These are phyloP conservation scores for Bradypodion pumilum DNA, from an alignment of 2,797 vertebrate species.

Conservation along the genomic window DNA sequence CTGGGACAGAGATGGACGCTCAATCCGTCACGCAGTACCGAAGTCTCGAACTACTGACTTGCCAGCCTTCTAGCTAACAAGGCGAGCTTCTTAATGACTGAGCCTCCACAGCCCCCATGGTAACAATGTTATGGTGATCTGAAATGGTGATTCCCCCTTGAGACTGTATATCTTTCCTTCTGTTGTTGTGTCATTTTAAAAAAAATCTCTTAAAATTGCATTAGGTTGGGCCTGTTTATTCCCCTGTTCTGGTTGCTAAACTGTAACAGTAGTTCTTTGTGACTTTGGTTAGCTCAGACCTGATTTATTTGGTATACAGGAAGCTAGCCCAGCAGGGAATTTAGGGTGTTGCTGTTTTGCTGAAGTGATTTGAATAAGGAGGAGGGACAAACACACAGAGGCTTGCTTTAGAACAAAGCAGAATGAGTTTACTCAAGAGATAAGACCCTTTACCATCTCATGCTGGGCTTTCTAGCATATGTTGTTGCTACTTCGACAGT, in stretches of 20 bases:
- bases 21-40: too few relatives aligned
- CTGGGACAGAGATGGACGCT: too few relatives aligned
- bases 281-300: conserved; percentile 23
- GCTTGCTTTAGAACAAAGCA: conserved; percentile 5
- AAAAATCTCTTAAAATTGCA: not conserved
- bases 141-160: not conserved
- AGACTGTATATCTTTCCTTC: not conserved
- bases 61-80: too few relatives aligned
- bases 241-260: not conserved
- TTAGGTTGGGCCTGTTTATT: conserved; percentile 13
- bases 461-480: not conserved
- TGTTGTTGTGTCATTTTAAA: not conserved
- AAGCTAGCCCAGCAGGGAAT: conserved; percentile 37
- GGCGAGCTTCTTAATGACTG: too few relatives aligned
- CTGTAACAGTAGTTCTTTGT: conserved; percentile 38
- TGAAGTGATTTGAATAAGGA: conserved; percentile 1
- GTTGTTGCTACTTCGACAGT: not conserved
- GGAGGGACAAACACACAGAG: not conserved
- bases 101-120: too few relatives aligned
- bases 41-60: too few relatives aligned
- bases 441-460: not conserved
- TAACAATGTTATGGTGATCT: not conserved
- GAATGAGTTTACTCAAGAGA: conserved; percentile 1
- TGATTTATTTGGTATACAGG: conserved; percentile 46
- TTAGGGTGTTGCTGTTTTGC: conserved; percentile 14